Evolutionary conservation across 1,140 invertebrate species (phyloP).

Genomic region (Drosophila repleta): DNA sequence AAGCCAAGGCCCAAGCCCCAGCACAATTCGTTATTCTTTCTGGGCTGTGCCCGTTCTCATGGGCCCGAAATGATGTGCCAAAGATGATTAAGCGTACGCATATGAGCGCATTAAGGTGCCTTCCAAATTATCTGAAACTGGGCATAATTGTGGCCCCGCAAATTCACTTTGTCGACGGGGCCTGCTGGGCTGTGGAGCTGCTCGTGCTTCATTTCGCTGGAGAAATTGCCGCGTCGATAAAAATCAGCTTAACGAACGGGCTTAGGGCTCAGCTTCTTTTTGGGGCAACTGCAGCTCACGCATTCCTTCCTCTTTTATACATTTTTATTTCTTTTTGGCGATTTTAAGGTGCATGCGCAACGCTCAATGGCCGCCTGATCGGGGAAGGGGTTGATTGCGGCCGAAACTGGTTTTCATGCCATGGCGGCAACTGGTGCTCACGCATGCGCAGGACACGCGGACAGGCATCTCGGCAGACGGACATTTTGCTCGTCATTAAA

Average conservation of each 20-base stretch:
- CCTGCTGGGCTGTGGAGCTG: slow-evolving; percentile 2
- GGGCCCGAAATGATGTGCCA: slow-evolving; percentile 61
- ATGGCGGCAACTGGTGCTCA: slow-evolving; percentile 62
- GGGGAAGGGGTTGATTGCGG: slow-evolving; percentile 11
- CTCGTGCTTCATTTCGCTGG: slow-evolving; percentile 33
- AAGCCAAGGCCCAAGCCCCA: no score
- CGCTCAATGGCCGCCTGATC: slow-evolving; percentile 58
- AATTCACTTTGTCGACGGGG: slow-evolving; percentile 50
- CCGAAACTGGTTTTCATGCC: slow-evolving; percentile 53
- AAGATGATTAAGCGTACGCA: slow-evolving; percentile 48
- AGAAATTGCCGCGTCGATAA: slow-evolving; percentile 65
- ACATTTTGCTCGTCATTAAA: slow-evolving; percentile 72
- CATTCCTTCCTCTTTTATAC: slow-evolving; percentile 17
- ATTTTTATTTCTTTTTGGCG: slow-evolving; percentile 32
- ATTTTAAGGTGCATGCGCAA: slow-evolving; percentile 58
- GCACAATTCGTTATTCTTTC: no score
- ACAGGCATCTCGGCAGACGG: slow-evolving; percentile 13
- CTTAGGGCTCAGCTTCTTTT: slow-evolving; percentile 46
- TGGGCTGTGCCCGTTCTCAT: slow-evolving; percentile 19
- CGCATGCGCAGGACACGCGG: slow-evolving; percentile 56
- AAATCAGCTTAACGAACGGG: slow-evolving; percentile 69
- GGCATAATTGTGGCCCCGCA: slow-evolving; percentile 54
- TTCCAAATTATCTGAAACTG: slow-evolving; percentile 58
- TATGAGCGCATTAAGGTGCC: slow-evolving; percentile 28
- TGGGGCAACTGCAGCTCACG: slow-evolving; percentile 29